These are phyloP conservation scores for Buathra laborator DNA, from an alignment of 2,888 invertebrate genomes.

Conservation along the genomic window DNA sequence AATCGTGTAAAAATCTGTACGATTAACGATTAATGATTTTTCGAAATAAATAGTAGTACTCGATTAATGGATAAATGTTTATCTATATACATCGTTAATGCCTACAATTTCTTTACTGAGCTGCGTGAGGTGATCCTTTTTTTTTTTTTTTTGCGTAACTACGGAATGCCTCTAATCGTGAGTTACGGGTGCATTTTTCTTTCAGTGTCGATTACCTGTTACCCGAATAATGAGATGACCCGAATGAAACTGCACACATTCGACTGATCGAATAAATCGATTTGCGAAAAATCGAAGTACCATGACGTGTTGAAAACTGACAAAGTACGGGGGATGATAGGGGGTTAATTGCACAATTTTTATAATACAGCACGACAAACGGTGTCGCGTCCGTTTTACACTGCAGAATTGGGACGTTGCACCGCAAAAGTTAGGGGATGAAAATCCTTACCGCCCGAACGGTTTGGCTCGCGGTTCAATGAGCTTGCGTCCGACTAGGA, in stretches of 20 bases:
- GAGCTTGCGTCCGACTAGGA: constrained; percentile 78
- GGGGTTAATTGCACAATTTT: background rate
- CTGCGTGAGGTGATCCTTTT: background rate
- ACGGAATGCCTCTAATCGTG: background rate
- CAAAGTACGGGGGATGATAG: background rate
- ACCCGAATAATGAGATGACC: constrained; percentile 6
- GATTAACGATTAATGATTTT: too few relatives aligned
- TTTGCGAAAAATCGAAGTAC: constrained; percentile 19
- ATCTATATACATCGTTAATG: too few relatives aligned
- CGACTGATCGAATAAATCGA: constrained; percentile 38
- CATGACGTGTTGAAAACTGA: background rate
- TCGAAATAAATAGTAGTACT: too few relatives aligned
- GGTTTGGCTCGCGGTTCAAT: constrained; percentile 66
- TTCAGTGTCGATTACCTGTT: constrained; percentile 55
- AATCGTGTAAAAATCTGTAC: too few relatives aligned
- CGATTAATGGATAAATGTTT: too few relatives aligned
- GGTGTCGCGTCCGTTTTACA: background rate
- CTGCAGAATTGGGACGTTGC: constrained; percentile 29
- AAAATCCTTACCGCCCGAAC: constrained; percentile 62
- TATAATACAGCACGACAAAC: background rate
- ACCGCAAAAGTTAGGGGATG: constrained; percentile 52
- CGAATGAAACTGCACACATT: constrained; percentile 33
- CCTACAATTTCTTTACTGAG: background rate
- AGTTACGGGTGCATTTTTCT: constrained; percentile 3
- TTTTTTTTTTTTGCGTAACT: background rate